phyloP scores from a whole-genome alignment of 2,113 vertebrate genomes.

The Etia nguti region DNA sequence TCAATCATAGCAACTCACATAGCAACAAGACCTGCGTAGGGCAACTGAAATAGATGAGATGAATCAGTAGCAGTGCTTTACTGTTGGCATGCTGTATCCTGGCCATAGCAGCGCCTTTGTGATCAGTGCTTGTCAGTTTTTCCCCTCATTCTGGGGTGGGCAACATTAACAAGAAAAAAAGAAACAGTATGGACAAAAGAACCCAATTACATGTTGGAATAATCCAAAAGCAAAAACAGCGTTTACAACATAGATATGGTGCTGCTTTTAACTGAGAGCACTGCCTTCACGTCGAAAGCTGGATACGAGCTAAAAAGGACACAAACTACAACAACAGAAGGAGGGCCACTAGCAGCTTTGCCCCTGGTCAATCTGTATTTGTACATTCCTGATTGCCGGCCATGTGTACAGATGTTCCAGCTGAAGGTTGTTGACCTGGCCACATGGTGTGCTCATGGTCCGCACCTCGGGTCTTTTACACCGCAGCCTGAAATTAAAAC shows the following conservation, averaged over 20 bases:
- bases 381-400: constrained; percentile 14
- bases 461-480: constrained; percentile 12
- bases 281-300: background rate
- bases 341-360: constrained; percentile 5
- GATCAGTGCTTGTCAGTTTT: constrained; percentile 28
- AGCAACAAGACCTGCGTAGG: constrained; percentile 58
- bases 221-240: constrained; percentile 17
- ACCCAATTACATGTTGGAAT: constrained; percentile 13
- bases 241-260: background rate
- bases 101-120: constrained; percentile 6
- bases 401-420: constrained; percentile 40
- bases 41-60: constrained; percentile 43
- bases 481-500: constrained; percentile 20
- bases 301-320: background rate
- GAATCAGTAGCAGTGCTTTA: constrained; percentile 39
- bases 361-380: constrained; percentile 11
- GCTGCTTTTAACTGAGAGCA: background rate
- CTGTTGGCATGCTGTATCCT: constrained; percentile 12
- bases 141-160: background rate
- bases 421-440: constrained; percentile 38
- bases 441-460: constrained; percentile 12
- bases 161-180: constrained; percentile 17
- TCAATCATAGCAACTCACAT: constrained; percentile 61
- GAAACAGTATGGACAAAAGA: constrained; percentile 1
- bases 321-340: constrained; percentile 7